Evolutionary conservation across 2,113 vertebrate species (phyloP), one percentile per base, ranked within the genome.

Genomic region (Corydoras maculifer): DNA sequence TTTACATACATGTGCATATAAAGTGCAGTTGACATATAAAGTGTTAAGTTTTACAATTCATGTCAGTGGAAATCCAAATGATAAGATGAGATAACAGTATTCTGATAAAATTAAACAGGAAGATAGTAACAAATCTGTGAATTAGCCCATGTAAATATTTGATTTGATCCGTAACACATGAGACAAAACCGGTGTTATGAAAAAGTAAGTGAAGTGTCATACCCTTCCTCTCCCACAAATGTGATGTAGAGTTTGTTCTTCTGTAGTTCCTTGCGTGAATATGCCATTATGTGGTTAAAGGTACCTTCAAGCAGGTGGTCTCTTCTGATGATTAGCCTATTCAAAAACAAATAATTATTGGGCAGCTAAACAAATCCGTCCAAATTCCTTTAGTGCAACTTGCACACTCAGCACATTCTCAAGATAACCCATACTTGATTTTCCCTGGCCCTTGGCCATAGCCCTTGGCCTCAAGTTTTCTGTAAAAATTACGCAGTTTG

Each of bases 211-310:
- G 50, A 57, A 0, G 9, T 8, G 50, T 31, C 79, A 80, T 85
- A 99, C 97, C 97, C 96, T 83, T 99, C 97, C 76, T 99, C 96
- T 79, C 97, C 97, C 50, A 96, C 90, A 73, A 99, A 99, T 0
- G 94, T 94, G 84, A 99, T 86, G 48, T 97, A 99, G 72, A 99
- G 94, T 77, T 99, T 99, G 90, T 95, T 99, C 76, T 93, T 88
- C 87, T 99, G 97, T 77, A 99, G 93, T 82, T 99, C 97, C 83
- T 98, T 99, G 81, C 97, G 92, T 25, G 96, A 97, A 79, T 95
- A 97, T 0, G 93, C 92, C 97, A 99, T 99, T 68, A 98, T 94
- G 85, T 99, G 97, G 84, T 98, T 99, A 74, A 99, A 99, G 65
- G 97, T 98, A 81, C 95, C 95, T 75, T 99, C 97, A 80, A 99